Percentiles rank a stretch among this genome's conserved stretches.
Conservation (phyloP, 1,140 invertebrate genomes). For the Philotrypesis tridentata region DNA sequence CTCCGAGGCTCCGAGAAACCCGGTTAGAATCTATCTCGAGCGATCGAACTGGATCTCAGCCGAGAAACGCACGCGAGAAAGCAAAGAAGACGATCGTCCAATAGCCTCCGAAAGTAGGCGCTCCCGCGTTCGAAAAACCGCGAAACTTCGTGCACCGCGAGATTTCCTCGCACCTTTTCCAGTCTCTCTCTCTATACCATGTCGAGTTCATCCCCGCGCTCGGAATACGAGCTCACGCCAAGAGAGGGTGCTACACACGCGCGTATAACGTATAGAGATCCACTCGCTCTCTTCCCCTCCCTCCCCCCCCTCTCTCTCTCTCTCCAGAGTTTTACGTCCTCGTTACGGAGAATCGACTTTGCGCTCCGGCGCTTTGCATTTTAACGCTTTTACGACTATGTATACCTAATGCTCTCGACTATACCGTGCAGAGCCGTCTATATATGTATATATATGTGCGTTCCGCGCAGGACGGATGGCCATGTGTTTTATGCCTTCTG, state of each 20-base stretch:
- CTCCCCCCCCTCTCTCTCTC: too few species aligned
- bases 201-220: background rate
- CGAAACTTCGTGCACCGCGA: background rate
- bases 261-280: background rate
- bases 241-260: background rate
- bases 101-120: background rate
- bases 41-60: too few species aligned
- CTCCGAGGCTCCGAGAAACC: too few species aligned
- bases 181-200: background rate
- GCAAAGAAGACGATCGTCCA: too few species aligned
- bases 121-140: background rate
- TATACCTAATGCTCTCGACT: background rate
- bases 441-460: too few species aligned
- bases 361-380: background rate
- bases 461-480: background rate
- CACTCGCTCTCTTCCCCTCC: too few species aligned
- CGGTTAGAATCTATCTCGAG: too few species aligned
- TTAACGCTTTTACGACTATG: slow-evolving; percentile 16
- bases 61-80: too few species aligned
- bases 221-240: background rate
- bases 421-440: background rate
- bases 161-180: background rate
- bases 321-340: background rate
- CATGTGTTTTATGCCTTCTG: background rate
- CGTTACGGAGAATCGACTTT: slow-evolving; percentile 8